Percentiles rank a stretch among this genome's conserved stretches.
Conservation (phyloP, 2,113 vertebrate species). For the Thamnophis sirtalis region DNA sequence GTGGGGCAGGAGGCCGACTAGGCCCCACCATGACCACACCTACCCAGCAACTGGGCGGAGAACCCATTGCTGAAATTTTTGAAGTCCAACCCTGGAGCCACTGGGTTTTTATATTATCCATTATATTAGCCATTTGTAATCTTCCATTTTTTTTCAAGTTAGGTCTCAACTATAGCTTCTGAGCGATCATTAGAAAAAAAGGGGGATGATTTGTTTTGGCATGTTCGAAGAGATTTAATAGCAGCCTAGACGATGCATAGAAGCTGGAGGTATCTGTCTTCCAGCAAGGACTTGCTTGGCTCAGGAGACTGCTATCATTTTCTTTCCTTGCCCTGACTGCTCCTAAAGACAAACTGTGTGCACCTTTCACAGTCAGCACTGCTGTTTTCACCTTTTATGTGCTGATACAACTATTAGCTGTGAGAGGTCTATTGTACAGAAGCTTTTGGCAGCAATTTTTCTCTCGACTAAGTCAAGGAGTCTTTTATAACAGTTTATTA, state of each 20-base stretch:
- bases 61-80: too few species aligned
- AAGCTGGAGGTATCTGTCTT: not conserved
- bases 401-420: slow-evolving; percentile 38
- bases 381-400: slow-evolving; percentile 42
- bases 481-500: slow-evolving; percentile 70
- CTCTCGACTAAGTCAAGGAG: slow-evolving; percentile 63
- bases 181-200: not conserved
- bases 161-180: not conserved
- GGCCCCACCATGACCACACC: too few species aligned
- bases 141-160: not conserved
- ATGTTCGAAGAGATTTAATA: not conserved
- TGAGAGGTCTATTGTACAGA: slow-evolving; percentile 35
- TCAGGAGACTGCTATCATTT: not conserved
- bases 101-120: not conserved
- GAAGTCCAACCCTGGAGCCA: too few species aligned
- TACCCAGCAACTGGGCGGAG: too few species aligned
- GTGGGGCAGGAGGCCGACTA: too few species aligned
- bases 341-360: not conserved
- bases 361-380: accelerated
- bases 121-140: not conserved
- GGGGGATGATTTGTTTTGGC: not conserved
- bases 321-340: not conserved
- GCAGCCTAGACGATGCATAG: not conserved
- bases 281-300: not conserved
- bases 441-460: slow-evolving; percentile 55